Conservation (phyloP, 2,888 invertebrate genomes). For the Yponomeuta sedellus region DNA sequence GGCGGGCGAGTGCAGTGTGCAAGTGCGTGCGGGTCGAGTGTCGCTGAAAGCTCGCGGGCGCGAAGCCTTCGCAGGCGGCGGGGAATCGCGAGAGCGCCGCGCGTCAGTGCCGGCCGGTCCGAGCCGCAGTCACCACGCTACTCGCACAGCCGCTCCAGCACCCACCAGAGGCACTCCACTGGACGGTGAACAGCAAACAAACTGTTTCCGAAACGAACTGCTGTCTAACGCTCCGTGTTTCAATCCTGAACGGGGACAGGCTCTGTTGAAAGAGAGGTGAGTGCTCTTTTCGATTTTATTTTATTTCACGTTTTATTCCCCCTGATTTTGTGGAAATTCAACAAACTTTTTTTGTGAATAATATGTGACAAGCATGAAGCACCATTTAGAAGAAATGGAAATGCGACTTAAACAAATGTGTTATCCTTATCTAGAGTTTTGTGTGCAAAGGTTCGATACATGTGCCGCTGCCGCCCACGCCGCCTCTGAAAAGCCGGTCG, state of each 20-base stretch:
- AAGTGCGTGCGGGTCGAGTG: conserved; percentile 68
- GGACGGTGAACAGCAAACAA: background rate
- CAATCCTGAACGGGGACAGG: background rate
- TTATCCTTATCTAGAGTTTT: background rate
- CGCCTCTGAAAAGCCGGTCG: conserved; percentile 7
- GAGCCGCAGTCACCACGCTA: conserved; percentile 69
- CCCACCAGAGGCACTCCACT: background rate
- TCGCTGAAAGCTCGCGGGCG: conserved; percentile 72
- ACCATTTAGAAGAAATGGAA: background rate
- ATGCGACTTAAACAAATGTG: background rate
- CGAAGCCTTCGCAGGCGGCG: conserved; percentile 61
- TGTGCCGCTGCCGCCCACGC: conserved; percentile 1
- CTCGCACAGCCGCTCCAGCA: conserved; percentile 23
- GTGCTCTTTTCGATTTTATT: background rate
- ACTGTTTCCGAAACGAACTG: background rate
- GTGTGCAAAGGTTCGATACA: background rate
- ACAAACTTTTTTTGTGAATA: background rate
- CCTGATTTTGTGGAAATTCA: background rate
- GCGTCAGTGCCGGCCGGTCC: conserved; percentile 77
- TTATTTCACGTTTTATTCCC: background rate
- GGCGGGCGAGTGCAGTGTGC: conserved; percentile 75
- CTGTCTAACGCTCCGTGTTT: background rate
- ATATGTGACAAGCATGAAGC: background rate
- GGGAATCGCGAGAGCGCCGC: conserved; percentile 50
- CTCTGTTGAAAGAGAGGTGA: conserved; percentile 1